Base-by-base conservation (phyloP, 2,888 invertebrate species). In the Dorcus parallelipipedus region DNA sequence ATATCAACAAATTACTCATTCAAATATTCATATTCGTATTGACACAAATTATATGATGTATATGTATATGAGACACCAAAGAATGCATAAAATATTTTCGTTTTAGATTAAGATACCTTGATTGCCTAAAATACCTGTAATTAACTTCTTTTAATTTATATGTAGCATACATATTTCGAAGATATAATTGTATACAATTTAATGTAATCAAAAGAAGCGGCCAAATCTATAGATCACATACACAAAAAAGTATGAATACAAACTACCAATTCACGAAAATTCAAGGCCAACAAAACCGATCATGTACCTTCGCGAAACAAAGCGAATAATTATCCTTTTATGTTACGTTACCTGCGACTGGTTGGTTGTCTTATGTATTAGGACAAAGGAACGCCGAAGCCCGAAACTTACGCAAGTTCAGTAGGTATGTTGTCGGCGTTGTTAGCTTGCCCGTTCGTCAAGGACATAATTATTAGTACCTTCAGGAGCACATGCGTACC, bases 251-350 rank as follows among this genome's bases (percentile, higher is more conserved):
- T 9, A 33, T 10, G 33, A 47, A 33, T 47, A 47, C 33, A 23
- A 17, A 17, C 47, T 17, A 26, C 47, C 47, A 47, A 47, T 23
- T 58, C 52, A 56, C 55, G 57, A 60, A 59, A 33, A 59, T 63
- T 61, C 70, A 73, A 73, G 71, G 73, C 65, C 66, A 71, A 59
- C 58, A 49, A 64, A 65, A 62, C 5, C 26, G 26, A 33, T 33
- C 26, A 33, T 33, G 26, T 33, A 7, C 67, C 63, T 67, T 66
- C 67, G 67, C 20, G 3, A 20, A 66, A 65, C 63, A 56, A 64
- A 70, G 69, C 69, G 71, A 72, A 73, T 72, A 73, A 72, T 71
- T 71, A 69, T 69, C 71, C 64, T 70, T 33, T 71, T 71, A 69
- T 69, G 59, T 63, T 63, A 60, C 66, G 58, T 62, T 64, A 67